These are phyloP conservation scores for Enteromius afrohamiltoni DNA, from an alignment of 2,797 vertebrate genomes.

Conservation along the genomic window DNA sequence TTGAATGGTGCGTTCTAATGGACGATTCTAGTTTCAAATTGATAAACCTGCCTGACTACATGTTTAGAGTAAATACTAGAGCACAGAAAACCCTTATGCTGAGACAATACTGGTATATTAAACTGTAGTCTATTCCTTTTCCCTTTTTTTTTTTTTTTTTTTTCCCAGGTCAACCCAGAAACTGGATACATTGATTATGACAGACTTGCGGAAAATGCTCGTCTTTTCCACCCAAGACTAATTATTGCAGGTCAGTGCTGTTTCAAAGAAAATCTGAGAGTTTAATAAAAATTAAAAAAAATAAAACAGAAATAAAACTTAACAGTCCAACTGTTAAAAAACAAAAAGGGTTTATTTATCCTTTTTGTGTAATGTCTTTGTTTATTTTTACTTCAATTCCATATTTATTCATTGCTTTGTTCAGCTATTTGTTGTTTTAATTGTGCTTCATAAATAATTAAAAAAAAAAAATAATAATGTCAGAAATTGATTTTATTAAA, in stretches of 20 bases:
- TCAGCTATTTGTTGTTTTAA: background rate
- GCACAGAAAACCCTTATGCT: background rate
- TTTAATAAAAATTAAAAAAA: too few relatives aligned
- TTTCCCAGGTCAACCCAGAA: slow-evolving; percentile 85
- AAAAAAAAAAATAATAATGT: too few relatives aligned
- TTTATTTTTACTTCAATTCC: background rate
- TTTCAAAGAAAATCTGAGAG: background rate
- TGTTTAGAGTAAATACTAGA: background rate
- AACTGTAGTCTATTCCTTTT: background rate
- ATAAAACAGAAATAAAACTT: too few relatives aligned
- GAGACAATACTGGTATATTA: background rate
- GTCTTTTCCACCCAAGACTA: slow-evolving; percentile 91
- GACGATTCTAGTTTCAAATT: background rate
- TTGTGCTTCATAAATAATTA: too few relatives aligned
- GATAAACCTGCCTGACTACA: background rate
- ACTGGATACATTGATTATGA: slow-evolving; percentile 94
- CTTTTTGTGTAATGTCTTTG: background rate
- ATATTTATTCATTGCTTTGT: background rate
- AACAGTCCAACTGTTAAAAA: background rate
- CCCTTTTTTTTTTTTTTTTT: background rate
- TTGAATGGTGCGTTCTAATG: background rate
- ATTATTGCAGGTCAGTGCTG: slow-evolving; percentile 87
- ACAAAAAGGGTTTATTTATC: too few relatives aligned
- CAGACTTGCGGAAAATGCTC: slow-evolving; percentile 87
- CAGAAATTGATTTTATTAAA: background rate